Percentiles rank a stretch among this genome's conserved stretches.
Conservation (phyloP, 2,888 invertebrate species). For the Oscheius myriophilus region DNA sequence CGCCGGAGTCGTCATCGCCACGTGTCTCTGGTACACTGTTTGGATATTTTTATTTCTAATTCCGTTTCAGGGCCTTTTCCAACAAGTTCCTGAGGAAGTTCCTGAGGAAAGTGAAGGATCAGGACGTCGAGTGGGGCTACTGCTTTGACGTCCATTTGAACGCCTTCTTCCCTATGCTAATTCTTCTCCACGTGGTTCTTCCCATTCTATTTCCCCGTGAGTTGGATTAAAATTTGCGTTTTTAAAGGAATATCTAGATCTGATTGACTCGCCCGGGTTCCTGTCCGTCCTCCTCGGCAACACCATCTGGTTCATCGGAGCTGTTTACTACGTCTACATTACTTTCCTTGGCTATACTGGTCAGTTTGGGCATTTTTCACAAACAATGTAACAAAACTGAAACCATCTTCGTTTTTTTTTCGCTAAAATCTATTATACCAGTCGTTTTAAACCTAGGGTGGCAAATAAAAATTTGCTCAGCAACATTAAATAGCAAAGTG, state of each 20-base stretch:
- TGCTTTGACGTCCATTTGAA: conserved; percentile 98
- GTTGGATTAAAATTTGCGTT: not conserved
- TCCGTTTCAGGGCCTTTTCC: conserved; percentile 28
- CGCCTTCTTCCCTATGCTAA: conserved; percentile 95
- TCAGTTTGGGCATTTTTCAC: conserved; percentile 72
- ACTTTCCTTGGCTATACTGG: conserved; percentile 95
- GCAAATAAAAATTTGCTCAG: no score
- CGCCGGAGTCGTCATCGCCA: conserved; percentile 85
- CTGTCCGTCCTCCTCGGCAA: conserved; percentile 87
- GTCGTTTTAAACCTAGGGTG: no score
- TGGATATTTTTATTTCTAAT: conserved; percentile 13
- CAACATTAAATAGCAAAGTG: not conserved
- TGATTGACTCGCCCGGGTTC: conserved; percentile 82
- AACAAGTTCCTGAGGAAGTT: conserved; percentile 74
- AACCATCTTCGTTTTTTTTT: no score
- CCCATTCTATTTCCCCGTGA: conserved; percentile 83
- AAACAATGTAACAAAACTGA: no score
- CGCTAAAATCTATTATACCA: no score
- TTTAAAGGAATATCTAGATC: conserved; percentile 76
- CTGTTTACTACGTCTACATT: conserved; percentile 92
- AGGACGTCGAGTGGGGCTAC: conserved; percentile 97
- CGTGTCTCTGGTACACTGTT: conserved; percentile 82
- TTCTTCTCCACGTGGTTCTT: conserved; percentile 90
- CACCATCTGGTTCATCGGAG: conserved; percentile 89
- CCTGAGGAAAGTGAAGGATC: conserved; percentile 77